Evolutionary conservation across 1,140 invertebrate species (phyloP), one percentile per base, ranked within the genome.

Genomic region (Rhopalosiphum maidis): DNA sequence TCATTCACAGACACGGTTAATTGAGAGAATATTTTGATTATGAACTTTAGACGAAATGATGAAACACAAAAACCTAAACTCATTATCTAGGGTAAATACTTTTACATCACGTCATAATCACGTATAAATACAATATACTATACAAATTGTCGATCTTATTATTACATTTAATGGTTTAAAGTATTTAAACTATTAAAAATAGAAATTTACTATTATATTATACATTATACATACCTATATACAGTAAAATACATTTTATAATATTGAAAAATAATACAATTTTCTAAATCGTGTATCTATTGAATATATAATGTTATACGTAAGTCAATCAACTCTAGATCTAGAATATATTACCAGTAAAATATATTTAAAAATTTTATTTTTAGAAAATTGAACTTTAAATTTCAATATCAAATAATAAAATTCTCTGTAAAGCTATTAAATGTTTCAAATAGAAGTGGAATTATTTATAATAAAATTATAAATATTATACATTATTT

Each of bases 11-110:
- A 77, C 60, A n/a, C 11, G 18, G 60, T 77, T 77, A 77, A 77
- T 77, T 77, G 15, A 77, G n/a, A 77, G 60, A 77, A n/a, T 77
- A 77, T 77, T 77, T n/a, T 77, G 60, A 77, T 77, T 77, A 77
- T n/a, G 60, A n/a, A 11, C 11, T 77, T 68, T 77, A 77, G 15
- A 18, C 60, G 18, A 77, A 77, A 35, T 1, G 60, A 18, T n/a
- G 30, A 77, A 77, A n/a, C n/a, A 77, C n/a, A 35, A 77, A 77
- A 77, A n/a, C n/a, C 60, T 77, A 7, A 68, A 15, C 60, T 77
- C 60, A 77, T 77, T 77, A 77, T 77, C n/a, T n/a, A 5, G 60
- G 30, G 15, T 35, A 77, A n/a, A 77, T n/a, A 77, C 60, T n/a
- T 77, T 77, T 77, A 77, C 30, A 77, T 77, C 15, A 77, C 30